phyloP scores from a whole-genome alignment of 92 coral and sea anemone genomes.

The Umimayanthus chanpuru region DNA sequence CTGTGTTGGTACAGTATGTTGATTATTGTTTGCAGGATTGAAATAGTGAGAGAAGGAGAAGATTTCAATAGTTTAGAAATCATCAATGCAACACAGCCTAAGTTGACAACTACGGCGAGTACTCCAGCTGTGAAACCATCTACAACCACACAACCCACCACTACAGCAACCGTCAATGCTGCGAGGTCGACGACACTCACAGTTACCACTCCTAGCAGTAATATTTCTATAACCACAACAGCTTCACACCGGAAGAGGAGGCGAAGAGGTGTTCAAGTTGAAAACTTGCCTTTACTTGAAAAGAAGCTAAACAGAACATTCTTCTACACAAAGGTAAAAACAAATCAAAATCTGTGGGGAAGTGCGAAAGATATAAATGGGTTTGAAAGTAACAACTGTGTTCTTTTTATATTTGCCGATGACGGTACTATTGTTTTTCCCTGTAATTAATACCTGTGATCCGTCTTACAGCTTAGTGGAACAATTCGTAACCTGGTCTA shows the following conservation, averaged over 20 bases:
- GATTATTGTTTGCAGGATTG: constrained; percentile 2
- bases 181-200: not conserved
- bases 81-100: not conserved
- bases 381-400: too few species aligned
- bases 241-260: not conserved
- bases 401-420: too few species aligned
- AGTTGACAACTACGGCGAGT: not conserved
- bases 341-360: not conserved
- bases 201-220: not conserved
- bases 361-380: too few species aligned
- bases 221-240: not conserved
- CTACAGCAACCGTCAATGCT: not conserved
- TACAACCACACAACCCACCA: not conserved
- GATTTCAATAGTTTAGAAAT: not conserved
- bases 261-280: not conserved
- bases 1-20: not conserved
- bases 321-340: not conserved
- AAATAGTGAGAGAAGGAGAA: not conserved
- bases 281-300: not conserved
- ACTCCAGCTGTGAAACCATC: not conserved
- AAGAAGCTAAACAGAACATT: not conserved
- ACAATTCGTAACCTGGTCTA: too few species aligned
- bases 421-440: too few species aligned
- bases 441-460: too few species aligned
- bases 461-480: too few species aligned